These are phyloP conservation scores for Schrankia costaestrigalis DNA, from an alignment of 2,888 invertebrate genomes.

Conservation along the genomic window DNA sequence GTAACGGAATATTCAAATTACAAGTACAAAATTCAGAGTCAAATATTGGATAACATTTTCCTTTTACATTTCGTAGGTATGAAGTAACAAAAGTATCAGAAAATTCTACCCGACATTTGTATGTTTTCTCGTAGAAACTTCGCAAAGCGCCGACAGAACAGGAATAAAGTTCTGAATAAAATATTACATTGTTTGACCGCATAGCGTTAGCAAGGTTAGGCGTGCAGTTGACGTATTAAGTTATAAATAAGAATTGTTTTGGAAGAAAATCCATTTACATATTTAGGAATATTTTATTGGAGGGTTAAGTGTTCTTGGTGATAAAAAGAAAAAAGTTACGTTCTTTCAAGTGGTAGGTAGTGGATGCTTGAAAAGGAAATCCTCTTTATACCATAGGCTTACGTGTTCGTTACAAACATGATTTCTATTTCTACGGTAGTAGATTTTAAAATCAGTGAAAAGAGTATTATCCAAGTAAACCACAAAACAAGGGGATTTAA, in stretches of 20 bases:
- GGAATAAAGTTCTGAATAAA: constrained; percentile 46
- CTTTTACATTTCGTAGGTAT: constrained; percentile 5
- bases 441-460: too few relatives aligned
- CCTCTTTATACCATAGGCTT: too few relatives aligned
- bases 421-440: too few relatives aligned
- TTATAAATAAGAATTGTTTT: constrained; percentile 29
- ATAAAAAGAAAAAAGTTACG: not conserved
- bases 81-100: constrained; percentile 24
- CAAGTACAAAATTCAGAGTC: constrained; percentile 14
- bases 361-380: too few relatives aligned
- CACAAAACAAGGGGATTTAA: too few relatives aligned
- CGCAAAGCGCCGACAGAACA: constrained; percentile 31
- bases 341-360: too few relatives aligned
- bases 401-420: too few relatives aligned
- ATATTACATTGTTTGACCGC: constrained; percentile 45
- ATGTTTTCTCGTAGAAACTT: constrained; percentile 25
- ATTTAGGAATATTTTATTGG: constrained; percentile 13
- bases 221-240: constrained; percentile 34
- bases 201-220: constrained; percentile 22
- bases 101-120: constrained; percentile 25
- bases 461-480: too few relatives aligned
- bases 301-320: constrained; percentile 3
- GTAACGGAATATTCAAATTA: too few relatives aligned
- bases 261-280: constrained; percentile 16
- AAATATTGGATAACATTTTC: constrained; percentile 18